Conservation (phyloP, 2,113 vertebrate species). For the Riparia riparia region DNA sequence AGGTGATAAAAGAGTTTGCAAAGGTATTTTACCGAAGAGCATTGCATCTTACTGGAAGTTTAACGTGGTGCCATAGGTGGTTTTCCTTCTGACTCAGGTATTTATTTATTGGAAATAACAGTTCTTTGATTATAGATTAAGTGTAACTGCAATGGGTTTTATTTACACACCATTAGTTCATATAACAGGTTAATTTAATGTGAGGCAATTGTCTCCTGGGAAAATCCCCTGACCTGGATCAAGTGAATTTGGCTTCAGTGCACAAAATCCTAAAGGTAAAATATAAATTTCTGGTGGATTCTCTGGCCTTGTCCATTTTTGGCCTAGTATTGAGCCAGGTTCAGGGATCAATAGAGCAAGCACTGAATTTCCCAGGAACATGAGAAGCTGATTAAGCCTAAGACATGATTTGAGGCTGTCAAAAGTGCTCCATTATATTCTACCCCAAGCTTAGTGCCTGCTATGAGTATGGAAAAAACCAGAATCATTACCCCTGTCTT, state of each 20-base stretch:
- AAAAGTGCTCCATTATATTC: neutral
- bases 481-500: neutral
- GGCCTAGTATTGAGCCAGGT: neutral
- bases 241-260: neutral
- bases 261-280: neutral
- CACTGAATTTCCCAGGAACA: neutral
- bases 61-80: neutral
- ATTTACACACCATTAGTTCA: constrained; percentile 22
- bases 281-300: neutral
- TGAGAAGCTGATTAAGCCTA: neutral
- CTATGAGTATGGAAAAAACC: neutral
- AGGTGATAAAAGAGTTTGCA: neutral
- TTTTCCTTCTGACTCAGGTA: constrained; percentile 4
- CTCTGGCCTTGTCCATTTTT: neutral
- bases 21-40: neutral
- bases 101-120: neutral
- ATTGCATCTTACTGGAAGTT: neutral
- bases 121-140: neutral
- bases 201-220: neutral
- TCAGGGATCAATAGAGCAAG: neutral
- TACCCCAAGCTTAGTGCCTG: neutral
- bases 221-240: neutral
- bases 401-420: neutral
- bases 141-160: neutral
- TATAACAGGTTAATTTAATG: neutral